Evolutionary conservation across 2,797 vertebrate genomes (phyloP), one percentile per base, ranked within the genome.

Genomic region (Ammospiza maritima): DNA sequence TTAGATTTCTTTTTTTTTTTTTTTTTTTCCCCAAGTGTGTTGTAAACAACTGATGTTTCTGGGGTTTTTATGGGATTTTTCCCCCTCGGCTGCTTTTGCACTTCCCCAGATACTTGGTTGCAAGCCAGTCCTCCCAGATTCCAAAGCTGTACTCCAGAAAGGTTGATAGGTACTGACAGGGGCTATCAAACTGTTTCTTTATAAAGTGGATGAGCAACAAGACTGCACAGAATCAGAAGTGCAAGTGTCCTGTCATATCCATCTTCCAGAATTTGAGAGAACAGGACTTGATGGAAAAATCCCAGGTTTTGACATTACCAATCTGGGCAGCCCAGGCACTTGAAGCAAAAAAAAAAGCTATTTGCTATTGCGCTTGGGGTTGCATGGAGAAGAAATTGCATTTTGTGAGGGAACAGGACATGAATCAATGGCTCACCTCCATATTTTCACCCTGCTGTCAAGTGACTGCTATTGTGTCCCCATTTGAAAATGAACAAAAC

Each of bases 191-290:
- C 25, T 30, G 30, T 47, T 82, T 76, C 40, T 42, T 22, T 71
- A 26, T 7, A 17, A 79, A 75, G 61, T 79, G 80, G 85, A 87
- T 36, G 26, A 73, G 45, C 70, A 94, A 53, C 84, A 86, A 89
- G 86, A 32, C 70, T 71, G 44, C 56, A 47, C 3, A 53, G 84
- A 85, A 58, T 79, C 40, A 57, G 64, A 95, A 48, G 44, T 91
- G 73, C 73, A 90, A 82, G 18, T 92, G 66, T 88, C 80, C 57
- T 90, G 40, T 94, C 91, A 89, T 66, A 92, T 8, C 13, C 16
- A n/a, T 87, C 75, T 79, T 88, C 16, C 25, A 50, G 65, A 48
- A 51, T 51, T 23, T 64, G n/a, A 80, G 29, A 89, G 29, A 73
- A 6, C 5, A 51, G 16, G 47, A 44, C 56, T 67, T 71, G 57